Percentiles rank a stretch among this genome's conserved stretches.
Evolutionary conservation across 2,888 invertebrate genomes (phyloP).

Genomic region (Odontomyia ornata): DNA sequence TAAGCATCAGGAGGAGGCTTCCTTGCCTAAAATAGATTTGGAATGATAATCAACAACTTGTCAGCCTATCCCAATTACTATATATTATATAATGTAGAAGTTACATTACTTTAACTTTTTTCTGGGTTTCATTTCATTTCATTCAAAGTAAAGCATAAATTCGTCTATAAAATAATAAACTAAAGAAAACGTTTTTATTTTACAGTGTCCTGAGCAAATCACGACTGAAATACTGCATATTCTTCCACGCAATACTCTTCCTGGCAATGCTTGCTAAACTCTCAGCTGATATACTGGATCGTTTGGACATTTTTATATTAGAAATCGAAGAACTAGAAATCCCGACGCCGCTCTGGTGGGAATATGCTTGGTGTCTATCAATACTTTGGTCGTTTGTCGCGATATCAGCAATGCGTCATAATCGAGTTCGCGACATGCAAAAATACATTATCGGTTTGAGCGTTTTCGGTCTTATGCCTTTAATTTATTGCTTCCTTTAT

Average conservation of each 20-base stretch:
- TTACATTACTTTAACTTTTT: no score
- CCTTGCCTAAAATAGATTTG: no score
- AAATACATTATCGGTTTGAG: conserved; percentile 83
- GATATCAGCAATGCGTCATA: conserved; percentile 84
- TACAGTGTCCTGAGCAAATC: conserved; percentile 95
- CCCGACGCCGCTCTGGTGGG: conserved; percentile 85
- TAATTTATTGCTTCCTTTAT: conserved; percentile 81
- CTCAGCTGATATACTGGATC: conserved; percentile 89
- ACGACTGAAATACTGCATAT: conserved; percentile 92
- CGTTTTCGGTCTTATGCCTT: conserved; percentile 81
- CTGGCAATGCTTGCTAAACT: conserved; percentile 91
- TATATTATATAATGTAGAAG: no score
- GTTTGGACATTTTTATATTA: conserved; percentile 91
- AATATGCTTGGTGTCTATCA: conserved; percentile 91
- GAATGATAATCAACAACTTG: no score
- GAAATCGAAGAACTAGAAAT: conserved; percentile 93
- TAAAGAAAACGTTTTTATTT: conserved; percentile 56
- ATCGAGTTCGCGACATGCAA: conserved; percentile 78
- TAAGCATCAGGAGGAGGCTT: no score
- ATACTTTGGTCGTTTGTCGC: conserved; percentile 85
- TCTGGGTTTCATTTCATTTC: no score
- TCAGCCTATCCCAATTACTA: no score
- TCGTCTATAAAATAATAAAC: no score
- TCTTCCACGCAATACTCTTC: conserved; percentile 90
- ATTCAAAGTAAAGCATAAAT: no score